Percentiles rank a stretch among this genome's conserved stretches.
Conservation (phyloP, 2,888 invertebrate species). For the Lasioglossum marginatum region DNA sequence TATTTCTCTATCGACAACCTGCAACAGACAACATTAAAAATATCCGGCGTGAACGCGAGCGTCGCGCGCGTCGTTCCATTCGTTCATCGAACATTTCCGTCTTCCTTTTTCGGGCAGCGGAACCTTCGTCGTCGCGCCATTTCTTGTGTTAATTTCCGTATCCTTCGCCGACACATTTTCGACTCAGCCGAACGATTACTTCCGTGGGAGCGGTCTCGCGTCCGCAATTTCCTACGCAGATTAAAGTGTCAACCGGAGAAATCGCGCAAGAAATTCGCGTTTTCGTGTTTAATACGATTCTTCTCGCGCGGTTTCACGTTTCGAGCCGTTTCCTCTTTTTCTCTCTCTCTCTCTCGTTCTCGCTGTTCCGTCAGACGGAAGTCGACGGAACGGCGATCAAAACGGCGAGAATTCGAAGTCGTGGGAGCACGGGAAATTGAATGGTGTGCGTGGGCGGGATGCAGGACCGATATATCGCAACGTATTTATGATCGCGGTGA, state of each 20-base stretch:
- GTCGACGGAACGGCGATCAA: neutral
- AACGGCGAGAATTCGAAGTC: conserved; percentile 4
- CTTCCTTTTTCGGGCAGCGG: neutral
- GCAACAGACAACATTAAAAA: neutral
- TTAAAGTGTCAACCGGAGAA: conserved; percentile 23
- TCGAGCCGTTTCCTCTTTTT: neutral
- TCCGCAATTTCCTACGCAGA: conserved; percentile 33
- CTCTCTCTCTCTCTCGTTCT: too few species aligned
- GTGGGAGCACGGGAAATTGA: conserved; percentile 18
- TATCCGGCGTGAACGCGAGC: neutral
- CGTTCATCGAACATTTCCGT: neutral
- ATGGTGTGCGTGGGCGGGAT: neutral
- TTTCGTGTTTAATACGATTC: conserved; percentile 6
- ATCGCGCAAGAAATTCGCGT: neutral
- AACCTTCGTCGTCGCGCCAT: neutral
- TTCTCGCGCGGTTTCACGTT: neutral
- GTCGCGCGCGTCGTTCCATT: neutral
- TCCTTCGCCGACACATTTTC: conserved; percentile 19
- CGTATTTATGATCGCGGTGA: conserved; percentile 17
- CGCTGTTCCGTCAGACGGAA: neutral
- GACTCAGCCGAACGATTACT: conserved; percentile 17
- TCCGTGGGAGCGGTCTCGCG: neutral
- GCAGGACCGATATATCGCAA: conserved; percentile 23
- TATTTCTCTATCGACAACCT: neutral
- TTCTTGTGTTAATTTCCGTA: conserved; percentile 2